Evolutionary conservation across 2,113 vertebrate species (phyloP), one percentile per base, ranked within the genome.

Genomic region (Onychostoma macrolepis): DNA sequence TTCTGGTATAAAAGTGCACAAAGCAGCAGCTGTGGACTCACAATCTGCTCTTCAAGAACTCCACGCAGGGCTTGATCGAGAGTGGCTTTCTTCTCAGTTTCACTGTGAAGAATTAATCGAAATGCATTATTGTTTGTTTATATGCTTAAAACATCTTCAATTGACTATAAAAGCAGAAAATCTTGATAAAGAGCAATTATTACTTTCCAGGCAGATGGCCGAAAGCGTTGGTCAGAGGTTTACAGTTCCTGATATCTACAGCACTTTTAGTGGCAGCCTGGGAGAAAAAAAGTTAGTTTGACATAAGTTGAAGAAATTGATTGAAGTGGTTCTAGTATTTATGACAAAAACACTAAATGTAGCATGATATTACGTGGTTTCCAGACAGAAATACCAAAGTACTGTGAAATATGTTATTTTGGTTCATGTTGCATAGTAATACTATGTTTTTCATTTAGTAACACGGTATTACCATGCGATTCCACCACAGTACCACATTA

Each of bases 71-170:
- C 96, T 91, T 99, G 98, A 91, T 99, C 98, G 72, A 99, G 95
- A 1, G 97, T 98, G 75, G 95, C 96, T 83, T 99, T 99, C 94
- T 99, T 99, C 87, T 99, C 98, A 75, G 97, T 94, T 94, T 99
- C 98, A 95, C 98, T 99, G 94, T 26, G 84, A 92, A 84, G 93
- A 45, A 61, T 89, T 90, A 93, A 80, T 9, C 3, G 19, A 58
- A 8, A 58, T 53, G n/a, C n/a, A n/a, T n/a, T n/a, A n/a, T n/a
- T n/a, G n/a, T n/a, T n/a, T n/a, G n/a, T n/a, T n/a, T n/a, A n/a
- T n/a, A n/a, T n/a, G n/a, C n/a, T n/a, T n/a, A n/a, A n/a, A n/a
- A n/a, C n/a, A n/a, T n/a, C n/a, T n/a, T n/a, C n/a, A n/a, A 15
- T 13, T 30, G n/a, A 5, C 21, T 43, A 30, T 28, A 38, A 30